Evolutionary conservation across 2,797 vertebrate genomes (phyloP).

Genomic region (Brachyalestes nurse): DNA sequence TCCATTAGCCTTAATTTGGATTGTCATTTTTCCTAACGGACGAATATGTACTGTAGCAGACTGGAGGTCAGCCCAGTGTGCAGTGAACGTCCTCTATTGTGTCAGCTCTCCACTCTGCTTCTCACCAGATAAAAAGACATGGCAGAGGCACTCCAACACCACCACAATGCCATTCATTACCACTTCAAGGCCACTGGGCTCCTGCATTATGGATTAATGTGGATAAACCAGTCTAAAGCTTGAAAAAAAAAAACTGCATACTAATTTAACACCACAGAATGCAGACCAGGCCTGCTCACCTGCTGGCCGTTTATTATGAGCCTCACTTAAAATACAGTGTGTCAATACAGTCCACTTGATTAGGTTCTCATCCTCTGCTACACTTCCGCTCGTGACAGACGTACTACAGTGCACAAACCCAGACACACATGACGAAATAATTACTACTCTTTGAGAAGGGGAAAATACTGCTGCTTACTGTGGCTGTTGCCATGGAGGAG

Average conservation of each 20-base stretch:
- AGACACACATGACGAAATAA: conserved; percentile 50
- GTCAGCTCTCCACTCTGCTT: conserved; percentile 50
- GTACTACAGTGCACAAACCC: conserved; percentile 15
- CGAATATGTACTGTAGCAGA: background rate
- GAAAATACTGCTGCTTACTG: conserved; percentile 39
- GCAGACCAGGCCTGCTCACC: conserved; percentile 5
- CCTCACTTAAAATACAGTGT: conserved; percentile 45
- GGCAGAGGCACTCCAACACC: conserved; percentile 62
- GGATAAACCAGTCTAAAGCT: conserved; percentile 30
- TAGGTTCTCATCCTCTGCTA: conserved; percentile 36
- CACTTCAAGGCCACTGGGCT: conserved; percentile 76
- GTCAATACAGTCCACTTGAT: conserved; percentile 47
- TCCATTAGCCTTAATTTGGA: background rate
- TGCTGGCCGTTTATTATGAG: conserved; percentile 20
- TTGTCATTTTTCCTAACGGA: background rate
- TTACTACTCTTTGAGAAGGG: conserved; percentile 50
- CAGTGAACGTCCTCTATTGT: conserved; percentile 47
- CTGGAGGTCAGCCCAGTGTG: background rate
- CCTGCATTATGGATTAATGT: conserved; percentile 72
- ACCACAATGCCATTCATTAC: conserved; percentile 74
- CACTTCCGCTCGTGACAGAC: conserved; percentile 32
- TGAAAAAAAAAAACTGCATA: conserved; percentile 52
- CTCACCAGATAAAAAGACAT: conserved; percentile 58
- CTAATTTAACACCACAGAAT: conserved; percentile 51
- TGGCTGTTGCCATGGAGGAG: conserved; percentile 60